Base-by-base conservation (phyloP, 2,888 invertebrate genomes). In the Tenthredo distinguenda region DNA sequence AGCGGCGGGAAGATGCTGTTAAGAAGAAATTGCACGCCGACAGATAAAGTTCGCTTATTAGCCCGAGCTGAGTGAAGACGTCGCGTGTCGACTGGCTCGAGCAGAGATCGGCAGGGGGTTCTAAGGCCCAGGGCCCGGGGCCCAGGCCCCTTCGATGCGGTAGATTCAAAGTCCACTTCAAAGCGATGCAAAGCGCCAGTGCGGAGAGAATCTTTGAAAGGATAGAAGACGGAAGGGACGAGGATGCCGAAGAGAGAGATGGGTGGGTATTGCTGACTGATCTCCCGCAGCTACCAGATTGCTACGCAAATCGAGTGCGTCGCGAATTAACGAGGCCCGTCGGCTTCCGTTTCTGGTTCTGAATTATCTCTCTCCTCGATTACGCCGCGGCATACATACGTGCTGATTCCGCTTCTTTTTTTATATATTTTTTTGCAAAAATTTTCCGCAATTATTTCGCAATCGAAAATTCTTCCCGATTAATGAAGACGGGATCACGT, bases 11-110 rank as follows among this genome's bases (percentile, higher is more conserved):
- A n/a, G 40, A 62, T n/a, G 62, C 21, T 58, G 40, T 74, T 74
- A 74, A 18, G 81, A 40, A 62, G 81, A 81, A 81, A 81, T 81
- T 62, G 81, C 58, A 81, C 62, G 37, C 40, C 40, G 62, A 43
- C 62, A 81, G 81, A 81, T 81, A 81, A 62, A 81, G 81, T 62
- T 81, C 79, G 85, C 85, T 85, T 85, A 85, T 76, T 79, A 85
- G 85, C 26, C 76, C 65, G 68, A 76, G 79, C 43, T 74, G 72
- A 85, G 85, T 85, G 79, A 85, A 85, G 85, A 85, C 85, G 85
- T 85, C 85, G 68, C 79, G 85, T 85, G 85, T 85, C 77, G 85
- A 43, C 40, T 62, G 40, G 79, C 43, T 34, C 62, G 10, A 76
- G 65, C 77, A 10, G 26, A 12, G 83, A 55, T 71, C 83, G 50